Conservation (phyloP, 1,140 invertebrate genomes). For the Octopus bimaculoides region DNA sequence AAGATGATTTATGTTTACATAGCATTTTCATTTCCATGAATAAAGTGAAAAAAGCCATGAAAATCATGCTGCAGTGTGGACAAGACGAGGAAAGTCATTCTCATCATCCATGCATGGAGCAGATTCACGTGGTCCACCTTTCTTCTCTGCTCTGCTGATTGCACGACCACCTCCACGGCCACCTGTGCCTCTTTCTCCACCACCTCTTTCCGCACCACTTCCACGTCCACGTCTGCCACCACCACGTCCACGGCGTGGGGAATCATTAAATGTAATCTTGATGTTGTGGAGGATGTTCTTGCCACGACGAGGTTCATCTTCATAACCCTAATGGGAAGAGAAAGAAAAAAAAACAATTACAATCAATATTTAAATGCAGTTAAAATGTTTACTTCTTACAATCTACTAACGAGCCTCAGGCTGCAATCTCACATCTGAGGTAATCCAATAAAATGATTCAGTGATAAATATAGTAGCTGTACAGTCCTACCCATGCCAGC, state of each 20-base stretch:
- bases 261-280: constrained; percentile 50
- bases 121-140: constrained; percentile 57
- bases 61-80: constrained; percentile 36
- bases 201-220: constrained; percentile 27
- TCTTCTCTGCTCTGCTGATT: constrained; percentile 26
- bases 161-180: constrained; percentile 21
- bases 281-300: constrained; percentile 42
- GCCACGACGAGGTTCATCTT: constrained; percentile 31
- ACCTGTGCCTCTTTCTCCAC: constrained; percentile 25
- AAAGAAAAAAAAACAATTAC: neutral
- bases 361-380: neutral
- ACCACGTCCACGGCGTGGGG: constrained; percentile 37
- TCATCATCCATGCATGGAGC: constrained; percentile 94
- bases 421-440: no score
- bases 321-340: constrained; percentile 16
- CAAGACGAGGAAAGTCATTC: constrained; percentile 80
- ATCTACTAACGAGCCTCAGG: no score
- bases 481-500: no score
- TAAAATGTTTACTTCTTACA: no score
- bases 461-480: no score
- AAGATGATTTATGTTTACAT: neutral
- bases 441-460: no score
- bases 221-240: constrained; percentile 37
- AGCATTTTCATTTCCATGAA: neutral
- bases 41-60: constrained; percentile 7